Evolutionary conservation across 2,797 vertebrate species (phyloP), one percentile per base, ranked within the genome.

Genomic region (Chaenodraco wilsoni): DNA sequence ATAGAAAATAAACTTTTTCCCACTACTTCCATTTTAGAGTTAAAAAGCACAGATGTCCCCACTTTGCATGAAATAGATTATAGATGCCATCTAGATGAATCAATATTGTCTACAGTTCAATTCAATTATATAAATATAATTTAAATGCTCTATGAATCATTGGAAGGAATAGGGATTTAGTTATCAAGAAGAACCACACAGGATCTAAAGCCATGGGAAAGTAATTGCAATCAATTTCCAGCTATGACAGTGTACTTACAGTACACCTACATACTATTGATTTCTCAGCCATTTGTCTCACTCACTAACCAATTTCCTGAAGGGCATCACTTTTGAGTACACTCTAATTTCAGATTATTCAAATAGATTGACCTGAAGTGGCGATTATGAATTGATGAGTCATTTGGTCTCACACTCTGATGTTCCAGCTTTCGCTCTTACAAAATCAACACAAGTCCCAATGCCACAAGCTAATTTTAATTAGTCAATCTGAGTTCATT

Each of bases 401-500:
- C 72, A 87, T 86, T 88, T 74, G 74, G 45, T 70, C 37, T 45
- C 51, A 31, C 58, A 48, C 46, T 66, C n/a, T 57, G 52, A 40
- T 57, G 78, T 82, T 76, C 63, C 79, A 37, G 67, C 61, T 49
- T 75, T 75, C 43, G 3, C 33, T 74, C 61, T 60, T 31, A 44
- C 73, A 81, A 76, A 82, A 78, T 79, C 76, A 88, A 84, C 77
- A 83, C 2, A 69, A 64, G 65, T 71, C 76, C 49, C 69, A n/a
- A 67, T 33, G 50, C 72, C 67, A 81, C 84, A 76, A 84, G 75
- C 81, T 58, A 6, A 44, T 78, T 84, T 84, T 87, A 88, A 89
- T 89, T 78, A 90, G 75, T 82, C 69, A 75, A 70, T 83, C 74
- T 75, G 58, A 86, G 78, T 85, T 72, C 55, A 85, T 83, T 81